Evolutionary conservation across 2,113 vertebrate species (phyloP).

Genomic region (Verasper variegatus): DNA sequence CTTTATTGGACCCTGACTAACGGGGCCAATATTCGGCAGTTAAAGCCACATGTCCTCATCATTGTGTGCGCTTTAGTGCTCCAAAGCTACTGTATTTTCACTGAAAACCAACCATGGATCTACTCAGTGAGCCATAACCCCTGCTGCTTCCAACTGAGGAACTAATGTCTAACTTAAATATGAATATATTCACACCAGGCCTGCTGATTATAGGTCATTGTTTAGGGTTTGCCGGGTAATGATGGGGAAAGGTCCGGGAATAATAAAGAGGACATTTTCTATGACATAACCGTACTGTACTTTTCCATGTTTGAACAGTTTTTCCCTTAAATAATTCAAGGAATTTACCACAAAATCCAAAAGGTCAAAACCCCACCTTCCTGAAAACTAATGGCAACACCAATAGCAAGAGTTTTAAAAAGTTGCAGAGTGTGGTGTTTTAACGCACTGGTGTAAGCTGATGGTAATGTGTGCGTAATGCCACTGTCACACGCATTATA

Average conservation of each 20-base stretch:
- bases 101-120: slow-evolving; percentile 1
- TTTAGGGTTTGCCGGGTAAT: no score
- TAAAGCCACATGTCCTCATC: slow-evolving; percentile 35
- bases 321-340: background rate
- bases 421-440: background rate
- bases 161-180: slow-evolving; percentile 6
- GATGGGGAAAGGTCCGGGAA: background rate
- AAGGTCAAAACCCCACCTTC: background rate
- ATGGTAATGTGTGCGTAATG: slow-evolving; percentile 32
- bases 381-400: background rate
- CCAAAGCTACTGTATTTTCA: slow-evolving; percentile 19
- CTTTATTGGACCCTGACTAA: slow-evolving; percentile 35
- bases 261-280: background rate
- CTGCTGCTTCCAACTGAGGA: background rate
- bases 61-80: slow-evolving; percentile 21
- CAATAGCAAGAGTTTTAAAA: slow-evolving; percentile 19
- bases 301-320: background rate
- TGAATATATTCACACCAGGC: background rate
- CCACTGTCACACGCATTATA: slow-evolving; percentile 29
- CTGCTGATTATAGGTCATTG: background rate
- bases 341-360: background rate
- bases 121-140: background rate
- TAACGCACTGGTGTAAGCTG: background rate
- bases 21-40: slow-evolving; percentile 29
- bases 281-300: background rate